Evolutionary conservation across 1,140 invertebrate species (phyloP).

Genomic region (Drosophila auraria): DNA sequence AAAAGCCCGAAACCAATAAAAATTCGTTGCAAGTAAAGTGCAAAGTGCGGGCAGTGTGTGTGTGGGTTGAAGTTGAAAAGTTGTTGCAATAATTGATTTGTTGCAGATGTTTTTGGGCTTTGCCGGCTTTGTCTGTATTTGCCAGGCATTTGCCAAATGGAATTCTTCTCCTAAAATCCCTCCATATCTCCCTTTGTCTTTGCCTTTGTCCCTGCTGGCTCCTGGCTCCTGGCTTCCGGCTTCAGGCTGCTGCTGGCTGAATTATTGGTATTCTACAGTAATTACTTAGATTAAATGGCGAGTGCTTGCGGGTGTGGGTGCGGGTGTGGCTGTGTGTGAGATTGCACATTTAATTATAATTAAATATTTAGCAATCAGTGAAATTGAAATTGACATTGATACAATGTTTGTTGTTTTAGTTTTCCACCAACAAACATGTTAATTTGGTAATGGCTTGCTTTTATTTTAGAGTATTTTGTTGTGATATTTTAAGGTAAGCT

Average conservation of each 20-base stretch:
- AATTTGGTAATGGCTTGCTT: neutral
- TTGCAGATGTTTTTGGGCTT: conserved; percentile 70
- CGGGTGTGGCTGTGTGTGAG: neutral
- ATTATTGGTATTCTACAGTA: conserved; percentile 53
- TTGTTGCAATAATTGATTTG: conserved; percentile 75
- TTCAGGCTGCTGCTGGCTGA: neutral
- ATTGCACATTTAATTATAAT: conserved; percentile 51
- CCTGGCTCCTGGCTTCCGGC: too few relatives aligned
- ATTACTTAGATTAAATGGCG: conserved; percentile 72
- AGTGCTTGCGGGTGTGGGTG: conserved; percentile 7
- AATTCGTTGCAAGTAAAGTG: conserved; percentile 57
- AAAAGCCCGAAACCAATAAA: conserved; percentile 62
- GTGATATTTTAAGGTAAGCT: too few relatives aligned
- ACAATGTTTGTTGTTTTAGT: neutral
- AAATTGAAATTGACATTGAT: conserved; percentile 8
- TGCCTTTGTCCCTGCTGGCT: conserved; percentile 1
- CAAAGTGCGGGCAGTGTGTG: neutral
- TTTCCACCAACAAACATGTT: neutral
- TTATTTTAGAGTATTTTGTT: neutral
- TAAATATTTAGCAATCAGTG: conserved; percentile 30
- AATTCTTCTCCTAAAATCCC: conserved; percentile 18
- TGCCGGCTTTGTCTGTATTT: conserved; percentile 46
- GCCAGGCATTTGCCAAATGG: conserved; percentile 56
- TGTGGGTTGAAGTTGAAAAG: conserved; percentile 55
- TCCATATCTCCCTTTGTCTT: conserved; percentile 6